These are phyloP conservation scores for Ashinkailepas kermadecensis DNA, from an alignment of 2,888 invertebrate species.

Conservation along the genomic window DNA sequence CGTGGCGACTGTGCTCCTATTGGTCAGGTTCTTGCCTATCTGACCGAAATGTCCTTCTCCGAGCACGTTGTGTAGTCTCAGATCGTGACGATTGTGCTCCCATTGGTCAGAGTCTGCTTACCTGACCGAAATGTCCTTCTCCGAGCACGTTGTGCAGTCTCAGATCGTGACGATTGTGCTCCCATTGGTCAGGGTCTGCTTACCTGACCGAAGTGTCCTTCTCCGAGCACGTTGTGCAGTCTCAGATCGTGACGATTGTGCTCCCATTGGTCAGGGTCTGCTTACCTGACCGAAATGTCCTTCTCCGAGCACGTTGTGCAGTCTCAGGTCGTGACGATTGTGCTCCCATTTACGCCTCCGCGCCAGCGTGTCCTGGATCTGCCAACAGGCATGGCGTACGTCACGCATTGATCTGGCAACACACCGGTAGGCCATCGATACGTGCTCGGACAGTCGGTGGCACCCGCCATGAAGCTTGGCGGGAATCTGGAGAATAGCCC, in stretches of 20 bases:
- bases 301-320: conserved; percentile 71
- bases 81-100: too few relatives aligned
- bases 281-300: conserved; percentile 72
- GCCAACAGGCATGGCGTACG: neutral
- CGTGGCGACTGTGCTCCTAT: conserved; percentile 50
- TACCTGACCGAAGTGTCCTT: too few relatives aligned
- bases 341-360: neutral
- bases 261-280: neutral
- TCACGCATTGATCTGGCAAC: neutral
- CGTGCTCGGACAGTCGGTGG: too few relatives aligned
- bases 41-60: too few relatives aligned
- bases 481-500: too few relatives aligned
- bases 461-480: too few relatives aligned
- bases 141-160: conserved; percentile 69
- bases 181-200: too few relatives aligned
- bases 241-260: too few relatives aligned
- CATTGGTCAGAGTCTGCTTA: conserved; percentile 36
- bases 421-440: too few relatives aligned
- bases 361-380: neutral
- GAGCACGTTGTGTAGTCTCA: too few relatives aligned
- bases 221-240: too few relatives aligned
- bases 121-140: conserved; percentile 77
- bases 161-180: conserved; percentile 56
- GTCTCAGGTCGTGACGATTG: conserved; percentile 60
- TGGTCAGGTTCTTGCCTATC: too few relatives aligned